Evolutionary conservation across 1,140 invertebrate genomes (phyloP).

Genomic region (Venustaconcha ellipsiformis): DNA sequence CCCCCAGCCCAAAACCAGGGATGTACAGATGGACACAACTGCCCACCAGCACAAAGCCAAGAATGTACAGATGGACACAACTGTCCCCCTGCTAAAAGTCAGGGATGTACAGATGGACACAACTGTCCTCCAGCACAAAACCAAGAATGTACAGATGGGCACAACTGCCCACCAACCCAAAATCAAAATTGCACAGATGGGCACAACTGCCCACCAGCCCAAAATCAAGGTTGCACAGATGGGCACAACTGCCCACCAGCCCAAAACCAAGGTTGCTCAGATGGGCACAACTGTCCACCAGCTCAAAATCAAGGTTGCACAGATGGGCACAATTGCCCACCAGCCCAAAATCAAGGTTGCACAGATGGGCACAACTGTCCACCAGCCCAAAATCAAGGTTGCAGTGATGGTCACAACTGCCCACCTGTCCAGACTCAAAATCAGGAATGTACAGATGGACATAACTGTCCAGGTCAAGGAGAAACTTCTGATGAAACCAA

Average conservation of each 20-base stretch:
- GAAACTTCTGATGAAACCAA: no score
- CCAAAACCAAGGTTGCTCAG: not conserved
- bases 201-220: not conserved
- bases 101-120: not conserved
- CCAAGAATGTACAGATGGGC: no score
- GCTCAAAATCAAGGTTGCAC: no score
- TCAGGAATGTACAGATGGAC: no score
- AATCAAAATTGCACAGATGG: no score
- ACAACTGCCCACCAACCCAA: no score
- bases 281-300: not conserved
- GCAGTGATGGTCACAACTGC: not conserved
- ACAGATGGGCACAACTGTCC: no score
- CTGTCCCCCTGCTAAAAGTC: constrained; percentile 2
- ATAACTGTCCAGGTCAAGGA: no score
- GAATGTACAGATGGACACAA: constrained; percentile 7
- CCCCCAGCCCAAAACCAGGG: constrained; percentile 9
- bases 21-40: constrained; percentile 25
- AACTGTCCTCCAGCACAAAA: not conserved
- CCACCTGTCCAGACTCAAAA: no score
- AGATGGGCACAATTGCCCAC: no score
- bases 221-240: constrained; percentile 1
- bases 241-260: constrained; percentile 5
- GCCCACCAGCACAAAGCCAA: no score
- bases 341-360: no score
- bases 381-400: constrained; percentile 1